Evolutionary conservation across 2,113 vertebrate genomes (phyloP), one percentile per base, ranked within the genome.

Genomic region (Pelmatolapia mariae): DNA sequence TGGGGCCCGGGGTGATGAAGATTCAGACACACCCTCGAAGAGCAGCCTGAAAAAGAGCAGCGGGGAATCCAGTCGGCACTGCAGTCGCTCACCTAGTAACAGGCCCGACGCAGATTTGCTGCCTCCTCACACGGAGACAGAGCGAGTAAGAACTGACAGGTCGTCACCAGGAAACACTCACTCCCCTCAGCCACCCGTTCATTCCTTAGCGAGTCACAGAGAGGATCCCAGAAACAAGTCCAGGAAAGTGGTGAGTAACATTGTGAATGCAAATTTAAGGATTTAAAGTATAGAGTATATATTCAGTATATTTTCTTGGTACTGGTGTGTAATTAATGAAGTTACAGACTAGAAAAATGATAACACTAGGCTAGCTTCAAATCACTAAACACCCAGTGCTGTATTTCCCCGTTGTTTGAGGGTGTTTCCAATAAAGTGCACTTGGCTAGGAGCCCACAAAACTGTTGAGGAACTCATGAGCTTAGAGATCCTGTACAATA

Each of bases 211-310:
- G 4, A 96, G 96, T 91, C 96, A 89, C 86, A 97, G 97, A 93
- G 98, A 98, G 22, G 98, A 98, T 53, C 97, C 97, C 94, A 97
- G 97, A 84, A 94, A 95, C 85, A 96, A 96, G 19, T 84, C 96
- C 87, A 97, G 97, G 61, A 99, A 99, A 97, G 95, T 97, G 93
- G 98, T 99, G 95, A 97, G 98, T 95, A 86, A 83, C 50, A 82
- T 85, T 24, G 4, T 10, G 7, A 19, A 56, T 15, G 33, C 13
- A 82, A 26, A 80, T 76, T 13, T 52, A 4, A 38, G 45, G 19
- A 50, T 63, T 40, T 53, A 54, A 16, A 43, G 31, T 43, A 29
- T 26, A 12, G 18, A 80, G 53, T 8, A 61, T 5, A 61, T 13
- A 47, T 53, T n/a, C 5, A 29, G 8, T 15, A 18, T 54, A 8